Percentiles rank a stretch among this genome's conserved stretches.
These are phyloP conservation scores for Corythoichthys haematopterus DNA, from an alignment of 2,113 vertebrate genomes.

Conservation along the genomic window DNA sequence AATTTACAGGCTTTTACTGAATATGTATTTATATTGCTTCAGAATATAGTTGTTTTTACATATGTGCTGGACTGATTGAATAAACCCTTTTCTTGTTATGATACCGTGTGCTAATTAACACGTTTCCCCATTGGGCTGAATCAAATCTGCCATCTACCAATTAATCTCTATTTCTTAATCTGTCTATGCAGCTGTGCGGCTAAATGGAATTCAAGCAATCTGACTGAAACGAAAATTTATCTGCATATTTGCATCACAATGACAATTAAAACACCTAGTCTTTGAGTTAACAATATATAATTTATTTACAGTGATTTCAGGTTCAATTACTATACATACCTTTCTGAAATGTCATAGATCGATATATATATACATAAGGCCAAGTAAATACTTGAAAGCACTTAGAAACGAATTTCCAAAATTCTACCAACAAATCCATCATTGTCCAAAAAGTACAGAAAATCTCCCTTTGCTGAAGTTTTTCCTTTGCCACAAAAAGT, in stretches of 20 bases:
- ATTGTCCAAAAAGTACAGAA: constrained; percentile 81
- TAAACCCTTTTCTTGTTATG: constrained; percentile 21
- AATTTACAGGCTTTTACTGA: constrained; percentile 28
- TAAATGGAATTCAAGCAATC: too few relatives aligned
- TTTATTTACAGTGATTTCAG: constrained; percentile 84
- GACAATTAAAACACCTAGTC: constrained; percentile 50
- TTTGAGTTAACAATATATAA: constrained; percentile 81
- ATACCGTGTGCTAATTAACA: background rate
- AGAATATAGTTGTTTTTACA: constrained; percentile 41
- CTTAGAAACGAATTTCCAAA: constrained; percentile 85
- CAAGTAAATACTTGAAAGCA: constrained; percentile 87
- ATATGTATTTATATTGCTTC: constrained; percentile 58
- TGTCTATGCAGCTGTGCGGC: too few relatives aligned
- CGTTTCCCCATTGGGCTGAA: background rate
- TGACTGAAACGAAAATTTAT: background rate
- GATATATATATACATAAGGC: constrained; percentile 80
- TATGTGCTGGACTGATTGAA: constrained; percentile 41
- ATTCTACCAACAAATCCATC: constrained; percentile 84
- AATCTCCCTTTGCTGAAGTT: constrained; percentile 67
- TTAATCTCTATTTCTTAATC: background rate
- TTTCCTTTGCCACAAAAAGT: constrained; percentile 74
- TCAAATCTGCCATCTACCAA: background rate
- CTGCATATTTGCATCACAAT: background rate
- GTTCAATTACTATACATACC: constrained; percentile 83
- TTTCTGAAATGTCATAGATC: constrained; percentile 82